Conservation (phyloP, 2,888 invertebrate genomes). For the Alentia gelatinosa region DNA sequence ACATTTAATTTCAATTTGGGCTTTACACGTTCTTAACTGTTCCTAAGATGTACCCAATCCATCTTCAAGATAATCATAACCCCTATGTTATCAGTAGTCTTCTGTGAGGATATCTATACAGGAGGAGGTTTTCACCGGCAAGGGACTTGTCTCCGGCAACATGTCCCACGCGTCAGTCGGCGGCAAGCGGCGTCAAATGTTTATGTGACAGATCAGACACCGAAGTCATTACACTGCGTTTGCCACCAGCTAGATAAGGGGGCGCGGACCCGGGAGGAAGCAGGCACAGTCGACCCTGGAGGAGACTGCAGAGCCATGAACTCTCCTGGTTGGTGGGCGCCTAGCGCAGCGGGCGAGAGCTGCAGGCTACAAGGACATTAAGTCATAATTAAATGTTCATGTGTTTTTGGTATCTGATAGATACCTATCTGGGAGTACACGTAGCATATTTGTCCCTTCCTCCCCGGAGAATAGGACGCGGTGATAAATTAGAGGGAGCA, state of each 20-base stretch:
- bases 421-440: slow-evolving; percentile 34
- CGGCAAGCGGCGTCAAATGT: background rate
- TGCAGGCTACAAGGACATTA: slow-evolving; percentile 27
- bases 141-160: too few relatives aligned
- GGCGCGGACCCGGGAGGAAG: background rate
- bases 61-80: too few relatives aligned
- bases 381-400: slow-evolving; percentile 52
- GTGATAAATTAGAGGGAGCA: slow-evolving; percentile 48
- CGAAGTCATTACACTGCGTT: slow-evolving; percentile 27
- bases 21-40: too few relatives aligned
- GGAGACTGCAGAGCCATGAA: background rate
- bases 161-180: too few relatives aligned
- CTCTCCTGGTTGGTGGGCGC: background rate
- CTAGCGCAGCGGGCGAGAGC: background rate
- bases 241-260: slow-evolving; percentile 17
- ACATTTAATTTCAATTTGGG: too few relatives aligned
- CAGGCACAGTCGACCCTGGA: background rate
- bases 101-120: too few relatives aligned
- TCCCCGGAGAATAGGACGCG: background rate
- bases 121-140: too few relatives aligned
- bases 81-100: too few relatives aligned
- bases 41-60: too few relatives aligned
- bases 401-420: slow-evolving; percentile 50
- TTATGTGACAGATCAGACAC: slow-evolving; percentile 39
- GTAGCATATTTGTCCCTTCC: slow-evolving; percentile 40